Percentiles rank a stretch among this genome's conserved stretches.
Evolutionary conservation across 1,140 invertebrate species (phyloP).

Genomic region (Musca vetustissima): DNA sequence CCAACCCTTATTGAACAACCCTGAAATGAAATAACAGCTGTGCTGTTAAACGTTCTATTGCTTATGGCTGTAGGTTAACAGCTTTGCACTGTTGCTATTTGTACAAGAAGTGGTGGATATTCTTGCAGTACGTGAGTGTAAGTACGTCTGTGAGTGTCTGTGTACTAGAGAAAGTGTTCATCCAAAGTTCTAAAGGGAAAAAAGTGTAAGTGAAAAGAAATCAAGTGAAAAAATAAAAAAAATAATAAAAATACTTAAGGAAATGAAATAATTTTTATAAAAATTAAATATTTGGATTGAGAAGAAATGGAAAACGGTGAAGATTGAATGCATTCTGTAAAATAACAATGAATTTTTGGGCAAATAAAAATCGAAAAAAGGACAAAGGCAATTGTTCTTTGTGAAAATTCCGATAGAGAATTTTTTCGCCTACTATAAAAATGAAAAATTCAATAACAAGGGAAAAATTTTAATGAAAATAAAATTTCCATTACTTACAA

Average conservation of each 20-base stretch:
- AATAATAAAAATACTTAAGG: background rate
- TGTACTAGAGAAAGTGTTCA: background rate
- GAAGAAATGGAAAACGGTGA: background rate
- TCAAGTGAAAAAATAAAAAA: conserved; percentile 7
- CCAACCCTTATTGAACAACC: background rate
- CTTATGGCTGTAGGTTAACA: background rate
- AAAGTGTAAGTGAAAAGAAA: conserved; percentile 1
- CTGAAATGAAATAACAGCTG: background rate
- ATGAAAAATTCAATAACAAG: too few relatives aligned
- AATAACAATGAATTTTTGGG: background rate
- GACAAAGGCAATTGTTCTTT: background rate
- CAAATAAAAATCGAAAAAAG: background rate
- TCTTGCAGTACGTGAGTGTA: too few relatives aligned
- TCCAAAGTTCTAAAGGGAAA: background rate
- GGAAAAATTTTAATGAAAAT: too few relatives aligned
- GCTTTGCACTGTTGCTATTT: conserved; percentile 11
- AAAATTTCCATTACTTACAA: too few relatives aligned
- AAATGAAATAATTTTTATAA: background rate
- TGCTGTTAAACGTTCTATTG: conserved; percentile 4
- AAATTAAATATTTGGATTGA: background rate
- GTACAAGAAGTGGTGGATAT: background rate
- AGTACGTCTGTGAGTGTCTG: background rate
- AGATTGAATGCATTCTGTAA: background rate
- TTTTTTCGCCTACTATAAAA: background rate
- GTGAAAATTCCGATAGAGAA: conserved; percentile 17